Conservation (phyloP, 1,140 invertebrate species). For the Odontomachus brunneus region DNA sequence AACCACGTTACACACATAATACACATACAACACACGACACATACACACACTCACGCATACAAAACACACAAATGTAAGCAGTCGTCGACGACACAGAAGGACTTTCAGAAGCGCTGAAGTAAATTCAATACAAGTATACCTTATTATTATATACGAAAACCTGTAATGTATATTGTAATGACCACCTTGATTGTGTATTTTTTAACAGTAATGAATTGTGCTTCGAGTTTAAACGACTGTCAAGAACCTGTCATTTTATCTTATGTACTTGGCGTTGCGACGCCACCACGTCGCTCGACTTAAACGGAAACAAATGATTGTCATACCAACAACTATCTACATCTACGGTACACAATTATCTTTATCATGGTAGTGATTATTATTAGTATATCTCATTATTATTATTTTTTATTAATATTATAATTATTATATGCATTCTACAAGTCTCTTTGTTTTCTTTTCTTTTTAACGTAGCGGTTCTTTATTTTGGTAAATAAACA, state of each 20-base stretch:
- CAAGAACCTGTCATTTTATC: too few species aligned
- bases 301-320: constrained; percentile 54
- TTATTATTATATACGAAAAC: constrained; percentile 55
- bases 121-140: constrained; percentile 70
- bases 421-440: constrained; percentile 71
- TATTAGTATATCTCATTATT: constrained; percentile 69
- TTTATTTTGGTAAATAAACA: constrained; percentile 72
- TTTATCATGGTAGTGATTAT: constrained; percentile 73
- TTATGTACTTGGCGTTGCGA: too few species aligned
- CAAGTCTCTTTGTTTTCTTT: constrained; percentile 63
- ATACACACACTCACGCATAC: constrained; percentile 63
- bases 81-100: constrained; percentile 64
- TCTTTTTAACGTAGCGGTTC: constrained; percentile 66
- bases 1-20: constrained; percentile 25
- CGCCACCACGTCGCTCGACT: constrained; percentile 13
- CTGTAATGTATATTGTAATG: constrained; percentile 72
- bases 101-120: constrained; percentile 62
- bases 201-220: constrained; percentile 75
- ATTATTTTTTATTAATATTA: constrained; percentile 66
- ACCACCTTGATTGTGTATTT: constrained; percentile 75
- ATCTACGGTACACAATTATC: constrained; percentile 73
- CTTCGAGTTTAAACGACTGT: constrained; percentile 66
- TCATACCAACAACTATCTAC: constrained; percentile 70
- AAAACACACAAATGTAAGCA: constrained; percentile 59
- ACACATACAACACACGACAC: background rate